Evolutionary conservation across 2,888 invertebrate species (phyloP).

Genomic region (Muscina levida): DNA sequence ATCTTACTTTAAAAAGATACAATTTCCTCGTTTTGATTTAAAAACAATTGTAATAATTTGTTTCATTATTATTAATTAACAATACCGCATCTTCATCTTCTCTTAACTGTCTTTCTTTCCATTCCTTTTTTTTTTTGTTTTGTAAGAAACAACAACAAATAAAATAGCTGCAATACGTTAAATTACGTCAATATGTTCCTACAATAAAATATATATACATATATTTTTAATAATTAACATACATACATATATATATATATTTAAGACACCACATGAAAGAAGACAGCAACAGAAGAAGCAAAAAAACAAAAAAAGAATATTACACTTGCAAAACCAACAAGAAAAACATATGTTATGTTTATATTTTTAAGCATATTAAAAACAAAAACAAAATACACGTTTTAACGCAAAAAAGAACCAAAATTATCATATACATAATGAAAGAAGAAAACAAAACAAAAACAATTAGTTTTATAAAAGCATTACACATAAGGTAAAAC

Average conservation of each 20-base stretch:
- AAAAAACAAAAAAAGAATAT: conserved; percentile 50
- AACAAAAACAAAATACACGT: conserved; percentile 62
- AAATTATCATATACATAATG: conserved; percentile 60
- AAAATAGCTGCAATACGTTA: conserved; percentile 80
- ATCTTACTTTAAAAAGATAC: too few species aligned
- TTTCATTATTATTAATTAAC: not conserved
- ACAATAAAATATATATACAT: conserved; percentile 73
- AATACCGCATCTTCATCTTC: not conserved
- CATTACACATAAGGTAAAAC: conserved; percentile 55
- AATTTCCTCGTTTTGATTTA: conserved; percentile 12
- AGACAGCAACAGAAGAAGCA: conserved; percentile 38
- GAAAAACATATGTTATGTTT: conserved; percentile 62
- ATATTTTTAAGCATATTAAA: conserved; percentile 50
- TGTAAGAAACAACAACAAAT: conserved; percentile 59
- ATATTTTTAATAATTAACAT: conserved; percentile 66
- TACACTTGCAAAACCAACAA: conserved; percentile 47
- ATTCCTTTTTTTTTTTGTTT: conserved; percentile 8
- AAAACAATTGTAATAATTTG: conserved; percentile 13
- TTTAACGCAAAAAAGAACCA: conserved; percentile 63
- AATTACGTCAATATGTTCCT: conserved; percentile 80
- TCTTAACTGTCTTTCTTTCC: conserved; percentile 43
- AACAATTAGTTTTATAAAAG: conserved; percentile 53
- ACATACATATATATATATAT: conserved; percentile 37
- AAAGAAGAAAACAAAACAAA: conserved; percentile 45
- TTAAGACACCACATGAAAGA: conserved; percentile 48